These are phyloP conservation scores for Pachyseris speciosa DNA, from an alignment of 64 coral and sea anemone genomes.

Conservation along the genomic window DNA sequence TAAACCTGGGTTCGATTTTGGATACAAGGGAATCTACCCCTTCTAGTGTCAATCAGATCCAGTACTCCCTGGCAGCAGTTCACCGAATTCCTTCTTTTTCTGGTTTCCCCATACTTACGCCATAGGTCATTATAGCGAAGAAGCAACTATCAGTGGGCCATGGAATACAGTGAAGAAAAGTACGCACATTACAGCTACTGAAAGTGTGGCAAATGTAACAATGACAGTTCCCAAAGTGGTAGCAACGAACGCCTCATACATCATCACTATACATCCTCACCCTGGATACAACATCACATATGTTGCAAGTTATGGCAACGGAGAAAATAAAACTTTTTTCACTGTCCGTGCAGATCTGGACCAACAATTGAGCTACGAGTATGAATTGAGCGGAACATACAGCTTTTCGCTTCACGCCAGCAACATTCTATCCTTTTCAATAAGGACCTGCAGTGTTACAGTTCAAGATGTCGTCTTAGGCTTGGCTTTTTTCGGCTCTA, in stretches of 20 bases:
- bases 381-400: constrained; percentile 17
- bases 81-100: background rate
- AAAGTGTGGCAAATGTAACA: constrained; percentile 32
- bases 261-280: constrained; percentile 61
- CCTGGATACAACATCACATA: constrained; percentile 73
- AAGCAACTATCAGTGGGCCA: background rate
- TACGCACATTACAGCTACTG: constrained; percentile 28
- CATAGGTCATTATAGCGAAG: constrained; percentile 15
- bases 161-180: background rate
- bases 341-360: background rate
- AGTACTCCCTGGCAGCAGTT: constrained; percentile 8
- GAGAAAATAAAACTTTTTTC: background rate
- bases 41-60: background rate
- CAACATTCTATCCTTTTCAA: constrained; percentile 50
- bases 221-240: constrained; percentile 35
- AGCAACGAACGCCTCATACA: constrained; percentile 41
- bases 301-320: constrained; percentile 27
- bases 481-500: constrained; percentile 31
- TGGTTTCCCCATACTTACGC: constrained; percentile 13
- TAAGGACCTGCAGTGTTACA: constrained; percentile 45
- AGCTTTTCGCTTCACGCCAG: constrained; percentile 38
- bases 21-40: background rate
- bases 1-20: constrained; percentile 2
- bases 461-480: constrained; percentile 60
- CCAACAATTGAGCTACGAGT: constrained; percentile 23